Conservation (phyloP, 92 coral and sea anemone species). For the Pocillopora grandis region DNA sequence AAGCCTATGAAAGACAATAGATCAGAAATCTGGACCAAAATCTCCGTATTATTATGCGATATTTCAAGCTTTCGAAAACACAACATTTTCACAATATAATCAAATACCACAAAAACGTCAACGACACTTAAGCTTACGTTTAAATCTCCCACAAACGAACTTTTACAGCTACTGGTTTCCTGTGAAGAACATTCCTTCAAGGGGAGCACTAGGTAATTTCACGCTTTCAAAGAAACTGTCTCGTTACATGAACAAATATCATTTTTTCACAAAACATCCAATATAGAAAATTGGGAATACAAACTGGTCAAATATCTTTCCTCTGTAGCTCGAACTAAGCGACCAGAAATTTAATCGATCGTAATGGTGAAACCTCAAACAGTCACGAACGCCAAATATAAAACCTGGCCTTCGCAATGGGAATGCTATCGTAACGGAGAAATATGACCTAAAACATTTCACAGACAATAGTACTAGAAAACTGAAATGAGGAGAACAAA, state of each 20-base stretch:
- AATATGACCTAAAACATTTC: neutral
- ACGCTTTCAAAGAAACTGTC: neutral
- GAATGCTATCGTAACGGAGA: neutral
- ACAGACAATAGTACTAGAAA: neutral
- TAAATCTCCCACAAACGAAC: neutral
- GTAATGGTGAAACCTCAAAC: slow-evolving; percentile 1
- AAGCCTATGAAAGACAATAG: neutral
- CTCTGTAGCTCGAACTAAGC: neutral
- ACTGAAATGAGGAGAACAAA: neutral
- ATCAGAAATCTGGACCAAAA: neutral
- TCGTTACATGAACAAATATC: neutral
- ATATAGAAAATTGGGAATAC: neutral
- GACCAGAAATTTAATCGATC: neutral
- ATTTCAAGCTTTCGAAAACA: slow-evolving; percentile 12
- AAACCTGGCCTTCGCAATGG: slow-evolving; percentile 14
- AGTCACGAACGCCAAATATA: slow-evolving; percentile 10
- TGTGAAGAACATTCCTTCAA: slow-evolving; percentile 5
- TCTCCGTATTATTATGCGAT: neutral
- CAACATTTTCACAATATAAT: slow-evolving; percentile 15
- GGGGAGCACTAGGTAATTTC: neutral
- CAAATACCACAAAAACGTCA: slow-evolving; percentile 27
- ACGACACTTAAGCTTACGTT: slow-evolving; percentile 11
- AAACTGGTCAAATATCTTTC: slow-evolving; percentile 3
- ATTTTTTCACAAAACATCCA: neutral
- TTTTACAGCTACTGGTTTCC: slow-evolving; percentile 1